Evolutionary conservation across 1,140 invertebrate species (phyloP).

Genomic region (Pogonus chalceus): DNA sequence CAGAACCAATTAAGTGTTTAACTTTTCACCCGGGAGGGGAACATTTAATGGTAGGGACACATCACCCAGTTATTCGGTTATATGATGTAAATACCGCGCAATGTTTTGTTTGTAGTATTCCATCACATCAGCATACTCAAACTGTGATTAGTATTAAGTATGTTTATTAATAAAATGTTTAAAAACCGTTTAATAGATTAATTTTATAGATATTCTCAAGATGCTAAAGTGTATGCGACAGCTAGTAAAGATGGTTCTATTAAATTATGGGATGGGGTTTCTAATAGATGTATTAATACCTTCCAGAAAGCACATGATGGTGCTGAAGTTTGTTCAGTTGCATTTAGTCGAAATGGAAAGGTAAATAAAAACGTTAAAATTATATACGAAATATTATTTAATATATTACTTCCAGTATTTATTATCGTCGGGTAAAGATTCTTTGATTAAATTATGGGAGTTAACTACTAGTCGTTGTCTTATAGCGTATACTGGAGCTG

Average conservation of each 20-base stretch:
- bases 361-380: slow-evolving; percentile 38
- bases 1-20: slow-evolving; percentile 77
- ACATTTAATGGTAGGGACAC: slow-evolving; percentile 84
- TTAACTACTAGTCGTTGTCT: slow-evolving; percentile 90
- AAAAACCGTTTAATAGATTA: too few relatives aligned
- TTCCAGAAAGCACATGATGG: slow-evolving; percentile 91
- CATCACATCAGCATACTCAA: slow-evolving; percentile 82
- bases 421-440: slow-evolving; percentile 91
- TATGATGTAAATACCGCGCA: slow-evolving; percentile 95
- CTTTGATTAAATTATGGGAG: slow-evolving; percentile 96
- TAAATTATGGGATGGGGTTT: slow-evolving; percentile 94
- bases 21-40: slow-evolving; percentile 94
- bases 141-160: slow-evolving; percentile 78
- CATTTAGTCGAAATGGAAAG: slow-evolving; percentile 94
- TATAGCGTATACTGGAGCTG: slow-evolving; percentile 90
- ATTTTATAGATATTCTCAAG: slow-evolving; percentile 61
- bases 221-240: slow-evolving; percentile 80
- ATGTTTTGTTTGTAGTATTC: slow-evolving; percentile 88
- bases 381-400: slow-evolving; percentile 7
- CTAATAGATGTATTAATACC: slow-evolving; percentile 89
- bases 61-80: slow-evolving; percentile 81
- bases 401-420: slow-evolving; percentile 53
- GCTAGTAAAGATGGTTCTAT: slow-evolving; percentile 88
- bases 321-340: slow-evolving; percentile 85
- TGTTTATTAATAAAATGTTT: slow-evolving; percentile 21